phyloP scores from a whole-genome alignment of 2,888 invertebrate genomes.

The Alentia gelatinosa region DNA sequence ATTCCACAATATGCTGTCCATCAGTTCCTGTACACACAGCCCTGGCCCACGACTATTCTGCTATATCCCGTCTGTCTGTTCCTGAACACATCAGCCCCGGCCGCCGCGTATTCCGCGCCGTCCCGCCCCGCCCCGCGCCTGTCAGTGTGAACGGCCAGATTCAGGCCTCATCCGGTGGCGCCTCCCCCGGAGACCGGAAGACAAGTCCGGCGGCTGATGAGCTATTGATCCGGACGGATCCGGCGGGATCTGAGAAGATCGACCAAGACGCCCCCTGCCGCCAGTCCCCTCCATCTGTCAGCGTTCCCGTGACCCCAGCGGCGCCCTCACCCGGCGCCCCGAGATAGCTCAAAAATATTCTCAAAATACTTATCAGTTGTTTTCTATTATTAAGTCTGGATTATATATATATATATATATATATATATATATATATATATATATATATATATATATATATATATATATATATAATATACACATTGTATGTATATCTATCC shows the following conservation, averaged over 20 bases:
- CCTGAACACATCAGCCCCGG: no score
- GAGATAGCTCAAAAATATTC: no score
- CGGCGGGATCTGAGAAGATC: constrained; percentile 32
- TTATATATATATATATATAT: no score
- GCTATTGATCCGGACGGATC: constrained; percentile 38
- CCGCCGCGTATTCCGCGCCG: not conserved
- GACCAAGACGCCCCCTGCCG: not conserved
- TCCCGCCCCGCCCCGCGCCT: not conserved
- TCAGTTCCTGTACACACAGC: no score
- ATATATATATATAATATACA: no score
- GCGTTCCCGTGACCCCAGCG: not conserved
- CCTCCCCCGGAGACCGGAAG: not conserved
- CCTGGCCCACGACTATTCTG: not conserved
- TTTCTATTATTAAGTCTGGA: no score
- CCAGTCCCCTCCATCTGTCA: not conserved
- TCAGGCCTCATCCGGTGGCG: not conserved
- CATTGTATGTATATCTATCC: no score
- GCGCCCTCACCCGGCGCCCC: not conserved
- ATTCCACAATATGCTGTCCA: no score
- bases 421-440: no score
- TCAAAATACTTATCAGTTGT: no score
- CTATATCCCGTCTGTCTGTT: no score
- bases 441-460: no score
- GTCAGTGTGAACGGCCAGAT: not conserved
- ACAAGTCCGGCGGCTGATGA: not conserved